Base-by-base conservation (phyloP, 2,888 invertebrate species). In the Mythimna albipuncta region DNA sequence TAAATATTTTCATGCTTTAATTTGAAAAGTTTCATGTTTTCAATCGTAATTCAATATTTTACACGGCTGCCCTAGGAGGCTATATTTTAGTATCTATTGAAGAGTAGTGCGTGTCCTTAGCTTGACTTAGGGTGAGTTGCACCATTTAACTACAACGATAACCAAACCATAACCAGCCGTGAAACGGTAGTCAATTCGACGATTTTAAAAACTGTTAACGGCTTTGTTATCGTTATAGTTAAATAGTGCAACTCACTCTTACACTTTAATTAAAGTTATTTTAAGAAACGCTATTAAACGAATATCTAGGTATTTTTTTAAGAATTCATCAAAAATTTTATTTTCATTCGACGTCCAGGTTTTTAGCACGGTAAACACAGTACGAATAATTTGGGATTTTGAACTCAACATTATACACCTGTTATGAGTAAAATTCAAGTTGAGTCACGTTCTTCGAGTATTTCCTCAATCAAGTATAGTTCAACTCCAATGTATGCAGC, bases 401-500 rank as follows among this genome's bases (percentile, higher is more conserved):
- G 7, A 64, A 52, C 9, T 69, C 32, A 10, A 54, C 6, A 21
- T 52, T 52, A 50, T 55, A 19, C 6, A 38, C 13, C 7, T 54
- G 47, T 50, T 58, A n/a, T 52, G 26, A 11, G 4, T 26, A 38
- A 71, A 71, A 58, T 52, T 54, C 32, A 54, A 35, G 35, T 70
- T 70, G 11, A 41, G n/a, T 6, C 44, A 52, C 44, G 16, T 58
- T 58, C 19, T 11, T 32, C 13, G 50, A 55, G 4, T 11, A 55
- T 75, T 68, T 75, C 38, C 38, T 68, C 32, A 64, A 50, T 64
- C 21, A 61, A 21, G 35, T 16, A 47, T 26, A 62, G 38, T 52
- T 41, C 9, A 64, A 54, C 21, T 54, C 1, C 11, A 54, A 54
- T 21, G 16, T 41, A 58, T 6, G 50, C 32, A 38, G 41, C 54